phyloP scores from a whole-genome alignment of 2,113 vertebrate genomes.

The Podocnemis expansa region DNA sequence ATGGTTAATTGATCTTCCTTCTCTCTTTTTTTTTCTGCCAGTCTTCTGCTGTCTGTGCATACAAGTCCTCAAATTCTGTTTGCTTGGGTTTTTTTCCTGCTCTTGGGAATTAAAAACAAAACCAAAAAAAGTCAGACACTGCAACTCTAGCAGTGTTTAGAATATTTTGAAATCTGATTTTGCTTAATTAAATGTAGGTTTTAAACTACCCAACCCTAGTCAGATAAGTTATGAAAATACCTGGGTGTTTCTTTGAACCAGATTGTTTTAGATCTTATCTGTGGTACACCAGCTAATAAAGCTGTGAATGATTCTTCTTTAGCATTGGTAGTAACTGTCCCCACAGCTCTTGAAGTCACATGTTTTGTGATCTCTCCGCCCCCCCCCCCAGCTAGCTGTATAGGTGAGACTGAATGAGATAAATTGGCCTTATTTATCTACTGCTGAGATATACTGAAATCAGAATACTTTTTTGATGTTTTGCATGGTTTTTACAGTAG shows the following conservation, averaged over 20 bases:
- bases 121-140: not conserved
- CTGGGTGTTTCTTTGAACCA: not conserved
- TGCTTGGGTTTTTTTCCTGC: not conserved
- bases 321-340: not conserved
- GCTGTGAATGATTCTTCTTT: not conserved
- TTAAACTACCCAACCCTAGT: accelerated
- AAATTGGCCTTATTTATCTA: not conserved
- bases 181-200: not conserved
- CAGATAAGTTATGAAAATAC: not conserved
- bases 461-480: not conserved
- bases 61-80: not conserved
- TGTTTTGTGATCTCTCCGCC: not conserved
- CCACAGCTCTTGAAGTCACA: not conserved
- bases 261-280: not conserved
- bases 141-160: accelerated
- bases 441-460: not conserved
- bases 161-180: not conserved
- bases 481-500: not conserved
- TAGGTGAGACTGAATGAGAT: not conserved
- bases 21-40: not conserved
- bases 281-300: not conserved
- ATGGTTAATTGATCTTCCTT: not conserved
- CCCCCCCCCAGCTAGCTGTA: not conserved
- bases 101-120: not conserved
- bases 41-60: not conserved